These are phyloP conservation scores for Novumbra hubbsi DNA, from an alignment of 2,797 vertebrate genomes.

Conservation along the genomic window DNA sequence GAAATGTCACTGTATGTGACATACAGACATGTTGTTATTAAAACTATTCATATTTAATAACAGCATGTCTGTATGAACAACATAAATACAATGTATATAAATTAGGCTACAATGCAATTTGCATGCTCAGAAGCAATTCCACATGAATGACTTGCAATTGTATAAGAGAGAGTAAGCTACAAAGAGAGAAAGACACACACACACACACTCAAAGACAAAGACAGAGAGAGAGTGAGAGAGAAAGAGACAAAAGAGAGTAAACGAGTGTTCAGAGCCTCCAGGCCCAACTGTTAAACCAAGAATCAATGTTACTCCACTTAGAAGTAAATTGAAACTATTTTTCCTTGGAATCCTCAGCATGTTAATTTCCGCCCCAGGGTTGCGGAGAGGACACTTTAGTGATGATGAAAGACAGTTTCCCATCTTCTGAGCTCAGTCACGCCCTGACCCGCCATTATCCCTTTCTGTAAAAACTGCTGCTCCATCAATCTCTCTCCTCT, in stretches of 20 bases:
- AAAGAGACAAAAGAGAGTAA: not conserved
- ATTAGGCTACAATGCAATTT: not conserved
- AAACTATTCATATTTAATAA: not conserved
- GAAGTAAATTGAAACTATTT: conserved; percentile 74
- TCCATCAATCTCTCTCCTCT: conserved; percentile 14
- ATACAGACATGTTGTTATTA: too few species aligned
- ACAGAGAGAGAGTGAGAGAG: not conserved
- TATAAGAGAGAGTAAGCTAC: not conserved
- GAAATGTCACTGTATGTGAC: not conserved
- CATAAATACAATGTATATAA: not conserved
- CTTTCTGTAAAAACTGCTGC: conserved; percentile 65
- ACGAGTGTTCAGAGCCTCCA: conserved; percentile 42
- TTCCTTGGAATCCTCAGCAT: conserved; percentile 62
- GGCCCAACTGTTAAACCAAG: conserved; percentile 56
- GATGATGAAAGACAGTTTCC: conserved; percentile 74
- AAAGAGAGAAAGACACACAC: too few species aligned
- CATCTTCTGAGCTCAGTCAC: conserved; percentile 71
- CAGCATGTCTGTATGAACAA: not conserved
- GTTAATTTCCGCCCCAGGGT: conserved; percentile 71
- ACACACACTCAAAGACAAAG: too few species aligned
- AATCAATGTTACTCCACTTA: conserved; percentile 72
- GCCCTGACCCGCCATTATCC: conserved; percentile 73
- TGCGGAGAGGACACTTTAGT: conserved; percentile 72
- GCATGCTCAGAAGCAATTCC: not conserved
- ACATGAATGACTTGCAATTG: not conserved